phyloP scores from a whole-genome alignment of 2,797 vertebrate species.

The Sparus aurata region DNA sequence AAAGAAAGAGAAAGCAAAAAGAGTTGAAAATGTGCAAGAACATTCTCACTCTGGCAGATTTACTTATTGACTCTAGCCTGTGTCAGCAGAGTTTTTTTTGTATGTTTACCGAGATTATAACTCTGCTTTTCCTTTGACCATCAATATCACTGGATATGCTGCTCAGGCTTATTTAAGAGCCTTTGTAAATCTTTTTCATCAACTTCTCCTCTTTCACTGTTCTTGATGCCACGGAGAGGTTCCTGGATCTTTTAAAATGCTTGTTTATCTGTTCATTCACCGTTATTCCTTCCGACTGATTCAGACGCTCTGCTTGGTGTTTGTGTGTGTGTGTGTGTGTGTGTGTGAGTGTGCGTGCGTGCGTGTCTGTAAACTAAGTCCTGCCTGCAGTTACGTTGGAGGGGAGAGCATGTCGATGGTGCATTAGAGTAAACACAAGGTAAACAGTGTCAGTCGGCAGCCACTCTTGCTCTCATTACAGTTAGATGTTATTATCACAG shows the following conservation, averaged over 20 bases:
- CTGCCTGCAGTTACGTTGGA: slow-evolving; percentile 43
- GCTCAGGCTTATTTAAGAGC: slow-evolving; percentile 20
- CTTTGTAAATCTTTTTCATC: slow-evolving; percentile 9
- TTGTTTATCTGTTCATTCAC: slow-evolving; percentile 14
- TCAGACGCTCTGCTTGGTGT: not conserved
- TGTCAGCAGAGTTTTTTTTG: slow-evolving; percentile 30
- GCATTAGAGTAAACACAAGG: slow-evolving; percentile 39
- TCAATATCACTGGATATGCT: slow-evolving; percentile 25
- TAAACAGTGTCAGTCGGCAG: slow-evolving; percentile 56
- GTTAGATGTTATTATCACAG: slow-evolving; percentile 24
- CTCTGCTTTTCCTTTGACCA: slow-evolving; percentile 23
- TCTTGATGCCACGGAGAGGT: slow-evolving; percentile 25
- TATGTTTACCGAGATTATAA: slow-evolving; percentile 10
- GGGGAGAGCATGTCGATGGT: slow-evolving; percentile 24
- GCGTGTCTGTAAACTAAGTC: slow-evolving; percentile 26
- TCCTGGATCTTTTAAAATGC: slow-evolving; percentile 17
- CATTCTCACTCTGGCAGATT: slow-evolving; percentile 15
- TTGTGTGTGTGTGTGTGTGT: slow-evolving; percentile 7
- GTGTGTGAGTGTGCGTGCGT: slow-evolving; percentile 12
- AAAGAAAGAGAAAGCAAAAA: slow-evolving; percentile 6
- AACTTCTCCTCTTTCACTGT: slow-evolving; percentile 8
- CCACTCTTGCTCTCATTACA: slow-evolving; percentile 20
- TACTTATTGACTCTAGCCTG: slow-evolving; percentile 28
- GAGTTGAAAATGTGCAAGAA: slow-evolving; percentile 29
- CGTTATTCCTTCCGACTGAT: slow-evolving; percentile 37